Conservation (phyloP, 2,113 vertebrate genomes). For the Oriolus oriolus region DNA sequence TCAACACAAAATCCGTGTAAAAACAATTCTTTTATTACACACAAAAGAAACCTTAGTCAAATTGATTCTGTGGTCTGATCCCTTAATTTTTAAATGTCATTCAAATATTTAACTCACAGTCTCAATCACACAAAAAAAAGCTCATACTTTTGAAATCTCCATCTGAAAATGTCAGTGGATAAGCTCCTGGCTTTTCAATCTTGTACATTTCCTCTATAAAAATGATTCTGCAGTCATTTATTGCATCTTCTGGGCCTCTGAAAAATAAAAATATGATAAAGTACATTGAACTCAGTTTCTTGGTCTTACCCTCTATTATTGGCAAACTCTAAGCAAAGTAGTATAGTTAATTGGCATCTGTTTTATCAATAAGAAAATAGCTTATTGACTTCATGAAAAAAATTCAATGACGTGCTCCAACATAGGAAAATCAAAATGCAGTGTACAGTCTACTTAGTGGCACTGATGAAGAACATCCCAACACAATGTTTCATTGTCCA, state of each 20-base stretch:
- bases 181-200: constrained; percentile 85
- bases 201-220: constrained; percentile 91
- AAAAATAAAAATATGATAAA: neutral
- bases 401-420: neutral
- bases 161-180: constrained; percentile 81
- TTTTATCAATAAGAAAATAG: neutral
- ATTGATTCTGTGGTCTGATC: neutral
- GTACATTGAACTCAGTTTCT: neutral
- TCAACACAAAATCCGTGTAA: neutral
- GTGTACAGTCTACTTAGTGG: neutral
- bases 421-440: neutral
- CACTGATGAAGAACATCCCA: neutral
- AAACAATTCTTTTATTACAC: neutral
- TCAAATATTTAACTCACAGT: neutral
- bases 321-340: neutral
- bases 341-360: neutral
- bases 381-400: neutral
- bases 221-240: constrained; percentile 85
- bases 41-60: neutral
- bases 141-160: constrained; percentile 88
- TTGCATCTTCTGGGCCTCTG: constrained; percentile 84
- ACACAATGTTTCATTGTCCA: neutral
- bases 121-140: neutral
- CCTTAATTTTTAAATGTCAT: neutral
- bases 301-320: neutral